These are phyloP conservation scores for Coracopsis vasa DNA, from an alignment of 2,113 vertebrate genomes.

Conservation along the genomic window DNA sequence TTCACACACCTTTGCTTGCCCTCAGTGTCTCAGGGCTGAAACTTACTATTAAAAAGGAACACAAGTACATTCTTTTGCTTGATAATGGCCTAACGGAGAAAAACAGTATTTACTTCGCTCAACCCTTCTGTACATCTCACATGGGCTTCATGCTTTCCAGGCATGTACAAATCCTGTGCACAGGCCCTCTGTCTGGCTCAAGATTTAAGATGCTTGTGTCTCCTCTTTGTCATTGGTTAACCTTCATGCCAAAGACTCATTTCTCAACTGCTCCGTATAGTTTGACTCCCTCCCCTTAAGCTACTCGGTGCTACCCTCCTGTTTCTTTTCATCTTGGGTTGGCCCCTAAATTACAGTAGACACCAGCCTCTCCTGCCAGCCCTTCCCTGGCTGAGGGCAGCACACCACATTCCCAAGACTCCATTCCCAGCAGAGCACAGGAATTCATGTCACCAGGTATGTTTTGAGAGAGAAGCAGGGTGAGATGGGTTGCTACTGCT, in stretches of 20 bases:
- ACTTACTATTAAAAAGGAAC: not conserved
- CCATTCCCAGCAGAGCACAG: not conserved
- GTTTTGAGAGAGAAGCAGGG: not conserved
- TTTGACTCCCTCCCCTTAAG: not conserved
- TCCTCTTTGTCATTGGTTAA: not conserved
- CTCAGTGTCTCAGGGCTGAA: not conserved
- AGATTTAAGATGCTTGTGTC: not conserved
- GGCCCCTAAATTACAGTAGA: not conserved
- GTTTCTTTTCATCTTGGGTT: not conserved
- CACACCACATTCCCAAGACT: not conserved
- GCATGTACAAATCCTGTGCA: not conserved
- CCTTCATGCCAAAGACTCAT: not conserved
- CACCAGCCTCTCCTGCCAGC: fast-evolving
- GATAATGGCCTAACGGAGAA: not conserved
- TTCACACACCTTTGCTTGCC: not conserved
- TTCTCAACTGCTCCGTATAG: not conserved
- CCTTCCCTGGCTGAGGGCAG: not conserved
- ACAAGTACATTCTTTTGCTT: not conserved
- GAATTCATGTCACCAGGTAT: not conserved
- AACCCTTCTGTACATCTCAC: not conserved
- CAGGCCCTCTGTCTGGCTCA: not conserved
- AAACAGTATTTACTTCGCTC: not conserved
- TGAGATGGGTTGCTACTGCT: not conserved
- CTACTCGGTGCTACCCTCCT: not conserved
- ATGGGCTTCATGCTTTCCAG: not conserved